Evolutionary conservation across 2,113 vertebrate species (phyloP).

Genomic region (Muntiacus muntjak): DNA sequence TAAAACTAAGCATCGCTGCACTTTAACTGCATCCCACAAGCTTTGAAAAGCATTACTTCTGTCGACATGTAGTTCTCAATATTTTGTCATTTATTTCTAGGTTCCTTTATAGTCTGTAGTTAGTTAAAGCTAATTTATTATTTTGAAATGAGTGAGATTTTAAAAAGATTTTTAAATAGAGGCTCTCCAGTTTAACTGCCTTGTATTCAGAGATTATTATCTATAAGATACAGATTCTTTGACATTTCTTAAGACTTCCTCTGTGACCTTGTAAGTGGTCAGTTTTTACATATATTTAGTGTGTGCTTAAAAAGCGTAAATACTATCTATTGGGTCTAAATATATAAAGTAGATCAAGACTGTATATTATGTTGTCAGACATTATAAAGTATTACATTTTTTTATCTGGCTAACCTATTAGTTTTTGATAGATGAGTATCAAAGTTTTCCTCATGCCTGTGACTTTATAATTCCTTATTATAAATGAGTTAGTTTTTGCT

Average conservation of each 20-base stretch:
- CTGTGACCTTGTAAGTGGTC: background rate
- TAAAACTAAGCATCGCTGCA: background rate
- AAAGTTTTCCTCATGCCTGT: background rate
- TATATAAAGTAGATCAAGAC: background rate
- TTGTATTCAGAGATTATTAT: no score
- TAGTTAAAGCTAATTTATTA: background rate
- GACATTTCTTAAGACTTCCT: background rate
- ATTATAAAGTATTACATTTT: background rate
- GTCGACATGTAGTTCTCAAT: background rate
- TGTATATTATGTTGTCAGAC: background rate
- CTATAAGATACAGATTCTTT: background rate
- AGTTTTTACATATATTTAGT: background rate
- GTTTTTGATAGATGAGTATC: background rate
- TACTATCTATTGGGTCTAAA: background rate
- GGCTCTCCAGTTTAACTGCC: background rate
- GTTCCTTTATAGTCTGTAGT: background rate
- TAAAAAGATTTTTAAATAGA: background rate
- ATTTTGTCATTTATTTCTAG: slow-evolving; percentile 7
- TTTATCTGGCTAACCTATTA: background rate
- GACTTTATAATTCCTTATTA: background rate
- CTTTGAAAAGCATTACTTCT: background rate
- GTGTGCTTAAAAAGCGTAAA: background rate
- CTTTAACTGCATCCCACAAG: background rate
- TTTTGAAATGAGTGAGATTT: background rate
- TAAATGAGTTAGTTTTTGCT: background rate